Percentiles rank a stretch among this genome's conserved stretches.
These are phyloP conservation scores for Muntiacus muntjak DNA, from an alignment of 2,113 vertebrate genomes.

Conservation along the genomic window DNA sequence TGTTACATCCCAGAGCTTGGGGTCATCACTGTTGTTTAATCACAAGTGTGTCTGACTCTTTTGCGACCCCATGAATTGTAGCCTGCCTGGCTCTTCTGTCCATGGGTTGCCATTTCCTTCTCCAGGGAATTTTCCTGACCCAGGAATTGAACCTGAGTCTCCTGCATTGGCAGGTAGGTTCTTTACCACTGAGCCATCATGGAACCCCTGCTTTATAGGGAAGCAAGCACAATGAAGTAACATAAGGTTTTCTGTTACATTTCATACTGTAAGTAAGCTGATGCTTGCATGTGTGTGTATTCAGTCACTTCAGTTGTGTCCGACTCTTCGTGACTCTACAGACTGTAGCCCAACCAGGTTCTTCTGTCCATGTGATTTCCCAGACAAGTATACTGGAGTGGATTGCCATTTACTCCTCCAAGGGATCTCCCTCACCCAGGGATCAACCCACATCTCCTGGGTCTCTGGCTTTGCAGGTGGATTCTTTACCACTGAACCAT, in stretches of 20 bases:
- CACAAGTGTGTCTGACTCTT: no score
- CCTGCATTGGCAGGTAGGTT: not conserved
- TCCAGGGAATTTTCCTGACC: not conserved
- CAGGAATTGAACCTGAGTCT: not conserved
- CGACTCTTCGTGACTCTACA: not conserved
- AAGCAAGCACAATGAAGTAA: not conserved
- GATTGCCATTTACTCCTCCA: not conserved
- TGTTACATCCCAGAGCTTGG: not conserved
- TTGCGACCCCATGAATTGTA: not conserved
- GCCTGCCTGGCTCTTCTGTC: not conserved
- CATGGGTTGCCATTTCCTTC: not conserved
- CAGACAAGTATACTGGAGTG: not conserved
- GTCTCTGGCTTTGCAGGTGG: not conserved
- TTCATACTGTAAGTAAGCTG: not conserved
- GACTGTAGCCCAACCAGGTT: not conserved
- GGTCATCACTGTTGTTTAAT: not conserved
- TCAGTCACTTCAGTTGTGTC: not conserved
- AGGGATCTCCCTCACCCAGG: not conserved
- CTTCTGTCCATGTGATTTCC: not conserved
- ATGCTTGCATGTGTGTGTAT: not conserved
- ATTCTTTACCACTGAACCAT: not conserved
- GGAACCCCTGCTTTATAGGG: not conserved
- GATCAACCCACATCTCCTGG: accelerated
- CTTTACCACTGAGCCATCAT: not conserved
- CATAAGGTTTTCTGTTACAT: not conserved